These are phyloP conservation scores for Octodon degus DNA, from an alignment of 2,113 vertebrate genomes.

Conservation along the genomic window DNA sequence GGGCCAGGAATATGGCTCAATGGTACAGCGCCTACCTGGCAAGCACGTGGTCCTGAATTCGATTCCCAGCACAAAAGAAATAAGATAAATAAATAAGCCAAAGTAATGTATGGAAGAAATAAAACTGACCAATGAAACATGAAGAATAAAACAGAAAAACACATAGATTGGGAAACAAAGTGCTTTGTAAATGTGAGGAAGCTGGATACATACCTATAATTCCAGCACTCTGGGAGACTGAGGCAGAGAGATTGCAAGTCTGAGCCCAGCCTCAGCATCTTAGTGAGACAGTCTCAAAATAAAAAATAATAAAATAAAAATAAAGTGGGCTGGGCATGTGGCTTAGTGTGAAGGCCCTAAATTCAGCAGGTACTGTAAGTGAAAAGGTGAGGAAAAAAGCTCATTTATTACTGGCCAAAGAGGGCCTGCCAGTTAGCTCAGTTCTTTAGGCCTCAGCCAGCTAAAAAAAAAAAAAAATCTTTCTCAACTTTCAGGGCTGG, in stretches of 20 bases:
- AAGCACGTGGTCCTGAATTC: too few species aligned
- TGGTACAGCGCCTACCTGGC: too few species aligned
- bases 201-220: not conserved
- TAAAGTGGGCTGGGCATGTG: not conserved
- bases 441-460: too few species aligned
- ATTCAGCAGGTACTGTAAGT: not conserved
- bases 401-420: not conserved
- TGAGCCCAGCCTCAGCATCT: not conserved
- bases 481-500: too few species aligned
- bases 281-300: not conserved
- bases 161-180: not conserved
- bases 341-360: not conserved
- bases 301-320: not conserved
- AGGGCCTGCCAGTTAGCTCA: too few species aligned
- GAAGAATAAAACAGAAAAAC: not conserved
- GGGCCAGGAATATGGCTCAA: too few species aligned
- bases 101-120: not conserved
- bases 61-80: not conserved
- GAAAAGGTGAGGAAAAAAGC: not conserved
- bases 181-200: constrained; percentile 15
- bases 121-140: constrained; percentile 1
- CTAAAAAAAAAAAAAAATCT: too few species aligned
- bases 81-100: not conserved
- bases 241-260: not conserved
- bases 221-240: not conserved